Evolutionary conservation across 2,113 vertebrate species (phyloP).

Genomic region (Tor tambroides): DNA sequence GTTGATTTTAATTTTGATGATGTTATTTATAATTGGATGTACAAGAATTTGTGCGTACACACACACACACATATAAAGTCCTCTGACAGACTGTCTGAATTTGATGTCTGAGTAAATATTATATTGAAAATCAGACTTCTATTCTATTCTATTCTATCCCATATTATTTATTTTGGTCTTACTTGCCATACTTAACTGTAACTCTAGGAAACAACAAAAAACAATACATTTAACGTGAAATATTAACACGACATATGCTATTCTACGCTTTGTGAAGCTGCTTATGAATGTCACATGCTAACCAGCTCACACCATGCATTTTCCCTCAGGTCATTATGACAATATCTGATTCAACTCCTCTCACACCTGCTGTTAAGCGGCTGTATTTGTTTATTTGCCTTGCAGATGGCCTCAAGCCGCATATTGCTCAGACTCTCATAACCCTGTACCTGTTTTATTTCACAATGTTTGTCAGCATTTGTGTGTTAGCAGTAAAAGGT

Average conservation of each 20-base stretch:
- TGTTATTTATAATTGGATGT: too few relatives aligned
- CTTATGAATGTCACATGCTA: background rate
- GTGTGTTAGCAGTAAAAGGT: background rate
- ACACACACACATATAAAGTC: too few relatives aligned
- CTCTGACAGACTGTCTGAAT: too few relatives aligned
- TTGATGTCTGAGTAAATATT: too few relatives aligned
- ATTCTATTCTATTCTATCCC: background rate
- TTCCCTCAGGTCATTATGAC: constrained; percentile 37
- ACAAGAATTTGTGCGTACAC: too few relatives aligned
- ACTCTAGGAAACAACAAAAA: background rate
- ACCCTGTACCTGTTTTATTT: constrained; percentile 17
- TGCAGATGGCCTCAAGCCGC: constrained; percentile 34
- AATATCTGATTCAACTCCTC: constrained; percentile 40
- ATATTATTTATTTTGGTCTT: too few relatives aligned
- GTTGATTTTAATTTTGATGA: background rate
- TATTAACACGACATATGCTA: background rate
- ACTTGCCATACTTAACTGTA: background rate
- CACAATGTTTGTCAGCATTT: background rate
- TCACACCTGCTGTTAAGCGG: constrained; percentile 36
- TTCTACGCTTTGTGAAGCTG: background rate
- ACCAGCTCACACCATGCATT: background rate
- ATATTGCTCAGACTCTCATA: constrained; percentile 22
- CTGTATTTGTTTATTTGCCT: constrained; percentile 49
- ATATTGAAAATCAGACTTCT: too few relatives aligned
- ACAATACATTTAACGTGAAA: too few relatives aligned